A percentile compares a stretch with the other conserved stretches of the same genome.
phyloP scores from a whole-genome alignment of 2,888 invertebrate species.

The Aquatica leii region DNA sequence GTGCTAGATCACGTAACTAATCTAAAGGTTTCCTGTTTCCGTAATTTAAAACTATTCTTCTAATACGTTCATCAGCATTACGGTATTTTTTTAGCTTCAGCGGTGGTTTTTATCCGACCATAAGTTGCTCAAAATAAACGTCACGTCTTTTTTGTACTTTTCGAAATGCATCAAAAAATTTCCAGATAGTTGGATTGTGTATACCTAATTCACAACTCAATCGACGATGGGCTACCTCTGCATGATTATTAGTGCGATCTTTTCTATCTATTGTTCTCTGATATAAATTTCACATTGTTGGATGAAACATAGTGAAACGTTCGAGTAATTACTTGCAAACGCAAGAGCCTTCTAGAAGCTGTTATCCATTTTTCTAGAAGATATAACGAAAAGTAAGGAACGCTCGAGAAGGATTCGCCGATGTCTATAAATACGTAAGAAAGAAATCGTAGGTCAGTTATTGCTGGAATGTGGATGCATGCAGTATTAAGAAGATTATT shows the following conservation, averaged over 20 bases:
- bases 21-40: too few relatives aligned
- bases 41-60: not conserved
- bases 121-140: not conserved
- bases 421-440: too few relatives aligned
- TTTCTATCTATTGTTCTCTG: not conserved
- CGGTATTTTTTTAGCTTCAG: not conserved
- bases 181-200: not conserved
- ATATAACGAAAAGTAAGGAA: too few relatives aligned
- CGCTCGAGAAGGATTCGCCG: too few relatives aligned
- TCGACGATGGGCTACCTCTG: not conserved
- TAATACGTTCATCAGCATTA: not conserved
- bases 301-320: too few relatives aligned
- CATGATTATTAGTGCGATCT: not conserved
- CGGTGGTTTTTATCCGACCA: not conserved
- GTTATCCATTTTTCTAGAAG: too few relatives aligned
- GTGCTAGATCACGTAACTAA: not conserved
- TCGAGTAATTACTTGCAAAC: too few relatives aligned
- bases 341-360: too few relatives aligned
- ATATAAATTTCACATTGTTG: not conserved
- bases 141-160: too few relatives aligned
- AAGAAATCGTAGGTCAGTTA: too few relatives aligned
- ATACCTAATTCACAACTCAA: not conserved
- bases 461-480: too few relatives aligned
- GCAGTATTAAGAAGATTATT: too few relatives aligned
- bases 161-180: not conserved